Evolutionary conservation across 1,140 invertebrate genomes (phyloP).

Genomic region (Augochlora pura): DNA sequence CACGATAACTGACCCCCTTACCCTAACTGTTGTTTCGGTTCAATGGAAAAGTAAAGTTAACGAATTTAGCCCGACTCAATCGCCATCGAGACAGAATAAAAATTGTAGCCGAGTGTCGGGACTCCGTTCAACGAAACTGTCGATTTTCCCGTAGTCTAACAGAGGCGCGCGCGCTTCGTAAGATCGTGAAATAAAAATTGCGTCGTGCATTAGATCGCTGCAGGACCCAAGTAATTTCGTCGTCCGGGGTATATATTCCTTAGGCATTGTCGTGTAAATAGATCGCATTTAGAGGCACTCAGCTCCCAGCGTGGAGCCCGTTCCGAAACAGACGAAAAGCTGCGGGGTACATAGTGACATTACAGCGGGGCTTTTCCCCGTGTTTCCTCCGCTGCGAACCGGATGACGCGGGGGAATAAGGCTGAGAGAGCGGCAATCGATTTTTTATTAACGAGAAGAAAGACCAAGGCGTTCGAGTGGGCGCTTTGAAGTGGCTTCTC

Average conservation of each 20-base stretch:
- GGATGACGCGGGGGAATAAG: constrained; percentile 42
- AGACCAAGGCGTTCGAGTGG: constrained; percentile 3
- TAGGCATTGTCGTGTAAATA: constrained; percentile 72
- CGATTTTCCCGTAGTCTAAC: too few relatives aligned
- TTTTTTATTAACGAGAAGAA: constrained; percentile 65
- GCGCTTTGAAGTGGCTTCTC: background rate
- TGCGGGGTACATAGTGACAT: constrained; percentile 60
- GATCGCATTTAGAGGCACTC: constrained; percentile 75
- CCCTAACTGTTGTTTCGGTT: too few relatives aligned
- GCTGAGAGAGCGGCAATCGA: constrained; percentile 55
- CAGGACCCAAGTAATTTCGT: constrained; percentile 53
- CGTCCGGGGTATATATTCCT: constrained; percentile 58
- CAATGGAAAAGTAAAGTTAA: too few relatives aligned
- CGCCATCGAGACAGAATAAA: too few relatives aligned
- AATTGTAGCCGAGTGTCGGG: too few relatives aligned
- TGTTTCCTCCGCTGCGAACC: background rate
- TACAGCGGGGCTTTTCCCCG: constrained; percentile 22
- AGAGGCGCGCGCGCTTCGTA: background rate
- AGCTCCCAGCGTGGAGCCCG: constrained; percentile 66
- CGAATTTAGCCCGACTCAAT: too few relatives aligned
- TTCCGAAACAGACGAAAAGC: constrained; percentile 64
- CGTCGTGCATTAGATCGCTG: constrained; percentile 44
- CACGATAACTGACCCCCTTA: too few relatives aligned
- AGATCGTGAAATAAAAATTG: constrained; percentile 31
- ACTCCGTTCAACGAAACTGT: too few relatives aligned